phyloP scores from a whole-genome alignment of 2,113 vertebrate genomes.

The Alces alces region DNA sequence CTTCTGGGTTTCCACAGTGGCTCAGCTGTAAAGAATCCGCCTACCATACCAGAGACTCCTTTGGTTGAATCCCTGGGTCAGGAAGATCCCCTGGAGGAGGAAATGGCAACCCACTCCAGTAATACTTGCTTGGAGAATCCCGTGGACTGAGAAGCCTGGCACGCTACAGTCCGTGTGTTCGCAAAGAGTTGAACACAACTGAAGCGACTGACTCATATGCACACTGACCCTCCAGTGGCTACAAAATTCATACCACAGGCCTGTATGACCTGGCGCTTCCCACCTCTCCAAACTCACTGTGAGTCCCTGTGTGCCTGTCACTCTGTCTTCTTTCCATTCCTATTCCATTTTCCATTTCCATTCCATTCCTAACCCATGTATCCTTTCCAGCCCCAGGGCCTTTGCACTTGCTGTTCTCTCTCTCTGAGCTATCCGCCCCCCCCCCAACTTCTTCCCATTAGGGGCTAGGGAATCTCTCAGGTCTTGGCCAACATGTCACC shows the following conservation, averaged over 20 bases:
- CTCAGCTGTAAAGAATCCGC: background rate
- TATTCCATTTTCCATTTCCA: no score
- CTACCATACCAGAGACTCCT: background rate
- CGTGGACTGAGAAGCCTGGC: background rate
- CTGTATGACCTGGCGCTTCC: background rate
- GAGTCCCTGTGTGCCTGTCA: background rate
- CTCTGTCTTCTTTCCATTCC: background rate
- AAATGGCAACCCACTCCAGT: background rate
- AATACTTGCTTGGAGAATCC: background rate
- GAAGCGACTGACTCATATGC: background rate
- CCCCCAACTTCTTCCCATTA: background rate
- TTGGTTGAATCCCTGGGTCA: background rate
- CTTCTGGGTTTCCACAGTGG: background rate
- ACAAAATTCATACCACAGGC: background rate
- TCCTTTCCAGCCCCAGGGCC: background rate
- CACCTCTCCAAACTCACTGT: background rate
- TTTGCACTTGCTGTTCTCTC: background rate
- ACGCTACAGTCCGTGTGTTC: background rate
- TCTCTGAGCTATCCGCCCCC: background rate
- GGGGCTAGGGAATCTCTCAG: background rate
- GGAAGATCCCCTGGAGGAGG: background rate
- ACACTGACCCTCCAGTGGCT: background rate
- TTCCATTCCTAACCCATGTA: background rate
- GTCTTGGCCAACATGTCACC: background rate
- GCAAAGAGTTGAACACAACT: background rate